Base-by-base conservation (phyloP, 2,113 vertebrate genomes). In the Rhabdornis inornatus region DNA sequence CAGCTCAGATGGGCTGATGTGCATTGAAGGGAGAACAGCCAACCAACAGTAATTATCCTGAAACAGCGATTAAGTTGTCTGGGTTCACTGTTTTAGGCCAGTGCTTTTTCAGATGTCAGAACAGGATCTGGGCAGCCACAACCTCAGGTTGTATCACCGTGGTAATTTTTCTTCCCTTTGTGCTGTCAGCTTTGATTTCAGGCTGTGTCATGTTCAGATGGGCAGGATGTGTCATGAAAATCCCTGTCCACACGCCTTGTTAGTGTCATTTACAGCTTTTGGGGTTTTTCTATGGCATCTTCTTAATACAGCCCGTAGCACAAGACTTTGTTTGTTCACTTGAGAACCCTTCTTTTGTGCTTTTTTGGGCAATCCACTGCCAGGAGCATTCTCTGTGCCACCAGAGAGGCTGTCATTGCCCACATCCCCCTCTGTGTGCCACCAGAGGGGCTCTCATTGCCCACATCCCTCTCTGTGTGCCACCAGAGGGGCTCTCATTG, bases 101-200 rank as follows among this genome's bases (percentile, higher is more conserved):
- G 30, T 71, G 83, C 56, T 87, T 96, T 83, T 93, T 92, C 52
- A 68, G 68, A 47, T 89, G 64, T 78, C 69, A 50, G 76, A 94
- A 52, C 35, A 71, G 52, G 60, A 94, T 52, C 47, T 63, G 33
- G 20, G 80, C 77, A 89, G 60, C 72, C 24, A 47, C 55, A 90
- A 37, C 42, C 76, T 66, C 71, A 80, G 76, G 63, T 80, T 93
- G 42, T 55, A 84, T 81, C 65, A 31, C 61, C 70, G 50, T 31
- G 70, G 37, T 92, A 33, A 66, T 94, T 93, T 55, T 92, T 86
- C 72, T 59, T 91, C 39, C 61, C 66, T 65, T 92, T 1, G 5
- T 68, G 75, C 84, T 80, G 75, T 92, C 84, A 90, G 2, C 56
- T 94, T 96, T 75, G 61, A 89, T 94, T 92, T 71, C 1, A 4